Conservation (phyloP, 2,888 invertebrate genomes). For the Pristionchus mayeri region DNA sequence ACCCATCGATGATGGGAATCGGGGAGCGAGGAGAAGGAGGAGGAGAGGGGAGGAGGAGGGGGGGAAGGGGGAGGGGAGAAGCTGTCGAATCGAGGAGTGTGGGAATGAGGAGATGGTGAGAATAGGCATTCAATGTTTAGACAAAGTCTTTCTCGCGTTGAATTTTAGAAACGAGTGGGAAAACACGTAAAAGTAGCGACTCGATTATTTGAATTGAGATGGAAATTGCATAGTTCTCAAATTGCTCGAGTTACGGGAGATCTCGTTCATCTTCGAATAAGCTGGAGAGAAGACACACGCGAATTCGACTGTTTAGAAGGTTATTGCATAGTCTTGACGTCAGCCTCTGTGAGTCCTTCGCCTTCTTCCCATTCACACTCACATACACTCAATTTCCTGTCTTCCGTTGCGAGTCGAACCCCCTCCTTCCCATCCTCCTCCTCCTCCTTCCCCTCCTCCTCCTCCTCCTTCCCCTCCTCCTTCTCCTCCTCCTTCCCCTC, state of each 20-base stretch:
- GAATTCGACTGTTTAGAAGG: not conserved
- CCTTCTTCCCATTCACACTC: not conserved
- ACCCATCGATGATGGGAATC: not conserved
- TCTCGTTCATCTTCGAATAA: too few species aligned
- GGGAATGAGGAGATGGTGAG: slow-evolving; percentile 25
- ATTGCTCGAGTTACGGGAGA: too few species aligned
- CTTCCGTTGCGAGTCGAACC: slow-evolving; percentile 5
- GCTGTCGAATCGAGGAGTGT: not conserved
- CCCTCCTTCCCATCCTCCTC: not conserved
- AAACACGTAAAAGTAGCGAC: slow-evolving; percentile 3
- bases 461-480: too few species aligned
- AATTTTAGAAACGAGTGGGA: slow-evolving; percentile 3
- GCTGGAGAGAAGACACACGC: too few species aligned
- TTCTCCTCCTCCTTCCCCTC: too few species aligned
- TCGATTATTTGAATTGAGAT: not conserved
- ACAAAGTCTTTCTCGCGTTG: not conserved
- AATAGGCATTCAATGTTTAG: slow-evolving; percentile 39
- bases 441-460: too few species aligned
- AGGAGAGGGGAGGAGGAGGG: not conserved
- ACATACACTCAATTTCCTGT: slow-evolving; percentile 42
- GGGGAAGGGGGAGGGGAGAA: not conserved
- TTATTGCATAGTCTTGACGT: not conserved
- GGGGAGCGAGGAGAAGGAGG: not conserved
- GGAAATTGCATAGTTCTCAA: too few species aligned
- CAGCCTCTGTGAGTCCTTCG: not conserved